Conservation (phyloP, 2,797 vertebrate genomes). For the Prunella strophiata region DNA sequence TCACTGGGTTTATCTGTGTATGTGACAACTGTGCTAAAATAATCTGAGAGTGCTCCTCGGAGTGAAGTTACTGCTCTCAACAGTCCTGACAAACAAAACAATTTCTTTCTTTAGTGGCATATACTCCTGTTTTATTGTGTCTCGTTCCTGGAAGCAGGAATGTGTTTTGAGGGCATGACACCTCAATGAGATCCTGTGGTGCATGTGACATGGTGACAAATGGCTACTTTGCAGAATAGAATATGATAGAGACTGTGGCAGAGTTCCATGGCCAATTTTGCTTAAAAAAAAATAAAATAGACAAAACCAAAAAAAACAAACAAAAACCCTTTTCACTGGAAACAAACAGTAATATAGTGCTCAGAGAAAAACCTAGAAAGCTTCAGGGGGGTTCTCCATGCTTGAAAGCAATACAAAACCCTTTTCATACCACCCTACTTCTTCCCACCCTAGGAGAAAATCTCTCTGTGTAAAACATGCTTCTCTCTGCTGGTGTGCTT, state of each 20-base stretch:
- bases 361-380: not conserved
- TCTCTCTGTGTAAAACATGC: not conserved
- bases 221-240: constrained; percentile 7
- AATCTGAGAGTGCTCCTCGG: constrained; percentile 25
- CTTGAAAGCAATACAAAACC: not conserved
- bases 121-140: constrained; percentile 60
- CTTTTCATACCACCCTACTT: not conserved
- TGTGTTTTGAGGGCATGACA: constrained; percentile 56
- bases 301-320: not conserved
- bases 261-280: not conserved
- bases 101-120: constrained; percentile 63
- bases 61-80: constrained; percentile 63
- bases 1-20: constrained; percentile 42
- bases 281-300: not conserved
- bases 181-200: constrained; percentile 46
- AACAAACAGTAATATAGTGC: not conserved
- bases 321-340: not conserved
- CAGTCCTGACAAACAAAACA: constrained; percentile 59
- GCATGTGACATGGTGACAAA: constrained; percentile 58
- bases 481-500: not conserved
- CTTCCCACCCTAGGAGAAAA: not conserved
- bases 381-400: not conserved
- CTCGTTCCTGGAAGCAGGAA: constrained; percentile 56
- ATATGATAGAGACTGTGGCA: constrained; percentile 25
- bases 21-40: constrained; percentile 60